Evolutionary conservation across 2,888 invertebrate genomes (phyloP).

Genomic region (Drosophila borborema): DNA sequence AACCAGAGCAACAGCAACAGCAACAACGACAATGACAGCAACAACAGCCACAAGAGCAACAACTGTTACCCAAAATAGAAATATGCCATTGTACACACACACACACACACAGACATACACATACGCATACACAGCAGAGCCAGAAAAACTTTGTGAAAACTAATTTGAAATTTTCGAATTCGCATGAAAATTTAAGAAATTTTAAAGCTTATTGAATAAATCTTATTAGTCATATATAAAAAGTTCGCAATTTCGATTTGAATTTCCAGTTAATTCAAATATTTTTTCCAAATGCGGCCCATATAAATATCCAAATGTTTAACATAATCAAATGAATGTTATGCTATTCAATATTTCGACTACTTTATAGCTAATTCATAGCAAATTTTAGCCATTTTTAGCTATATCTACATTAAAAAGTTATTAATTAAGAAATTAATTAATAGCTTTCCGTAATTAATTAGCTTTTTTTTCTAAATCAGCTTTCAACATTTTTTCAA

Average conservation of each 20-base stretch:
- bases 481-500: too few species aligned
- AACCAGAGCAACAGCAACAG: constrained; percentile 9
- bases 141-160: neutral
- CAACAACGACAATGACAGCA: constrained; percentile 8
- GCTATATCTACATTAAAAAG: too few species aligned
- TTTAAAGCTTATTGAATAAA: neutral
- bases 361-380: neutral
- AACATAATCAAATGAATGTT: neutral
- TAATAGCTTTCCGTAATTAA: too few species aligned
- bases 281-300: neutral
- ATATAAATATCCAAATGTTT: neutral
- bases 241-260: neutral
- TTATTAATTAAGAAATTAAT: too few species aligned
- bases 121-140: constrained; percentile 20
- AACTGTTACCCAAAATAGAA: constrained; percentile 63
- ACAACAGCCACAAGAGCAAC: constrained; percentile 17
- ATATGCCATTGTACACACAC: constrained; percentile 49
- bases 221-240: neutral
- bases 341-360: neutral
- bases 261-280: neutral
- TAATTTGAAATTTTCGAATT: neutral
- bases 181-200: neutral
- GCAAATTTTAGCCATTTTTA: neutral
- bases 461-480: too few species aligned
- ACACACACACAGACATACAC: constrained; percentile 23